phyloP scores from a whole-genome alignment of 2,888 invertebrate species.

The Gastrophysa polygoni region DNA sequence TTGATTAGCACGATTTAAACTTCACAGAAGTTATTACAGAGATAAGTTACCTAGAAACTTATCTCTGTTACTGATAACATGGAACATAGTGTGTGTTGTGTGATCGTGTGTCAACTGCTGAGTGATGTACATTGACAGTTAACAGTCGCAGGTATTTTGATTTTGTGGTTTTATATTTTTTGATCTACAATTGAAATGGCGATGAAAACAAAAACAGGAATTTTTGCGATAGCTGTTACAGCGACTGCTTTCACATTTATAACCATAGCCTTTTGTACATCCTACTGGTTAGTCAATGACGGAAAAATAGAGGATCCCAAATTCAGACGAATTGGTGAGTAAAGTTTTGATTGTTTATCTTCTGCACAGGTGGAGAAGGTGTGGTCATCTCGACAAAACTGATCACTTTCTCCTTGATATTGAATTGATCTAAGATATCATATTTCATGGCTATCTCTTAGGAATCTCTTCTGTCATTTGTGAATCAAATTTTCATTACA shows the following conservation, averaged over 20 bases:
- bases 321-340: slow-evolving; percentile 79
- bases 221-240: slow-evolving; percentile 70
- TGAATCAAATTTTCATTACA: too few relatives aligned
- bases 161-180: slow-evolving; percentile 11
- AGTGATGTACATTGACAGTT: too few relatives aligned
- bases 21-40: too few relatives aligned
- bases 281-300: slow-evolving; percentile 87
- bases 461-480: neutral
- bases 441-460: neutral
- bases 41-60: too few relatives aligned
- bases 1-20: neutral
- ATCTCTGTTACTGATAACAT: too few relatives aligned
- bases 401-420: slow-evolving; percentile 15
- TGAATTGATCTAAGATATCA: slow-evolving; percentile 11
- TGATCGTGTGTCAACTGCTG: too few relatives aligned
- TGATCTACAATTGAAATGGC: slow-evolving; percentile 55
- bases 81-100: too few relatives aligned
- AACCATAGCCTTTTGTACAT: slow-evolving; percentile 82
- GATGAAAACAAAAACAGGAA: slow-evolving; percentile 69
- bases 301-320: slow-evolving; percentile 77
- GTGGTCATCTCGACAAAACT: slow-evolving; percentile 18
- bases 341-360: slow-evolving; percentile 21
- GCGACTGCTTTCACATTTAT: slow-evolving; percentile 72
- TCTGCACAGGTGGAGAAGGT: slow-evolving; percentile 10
- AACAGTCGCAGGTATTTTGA: too few relatives aligned